A percentile compares a stretch with the other conserved stretches of the same genome.
Evolutionary conservation across 2,888 invertebrate species (phyloP).

Genomic region (Zaprionus bogoriensis): DNA sequence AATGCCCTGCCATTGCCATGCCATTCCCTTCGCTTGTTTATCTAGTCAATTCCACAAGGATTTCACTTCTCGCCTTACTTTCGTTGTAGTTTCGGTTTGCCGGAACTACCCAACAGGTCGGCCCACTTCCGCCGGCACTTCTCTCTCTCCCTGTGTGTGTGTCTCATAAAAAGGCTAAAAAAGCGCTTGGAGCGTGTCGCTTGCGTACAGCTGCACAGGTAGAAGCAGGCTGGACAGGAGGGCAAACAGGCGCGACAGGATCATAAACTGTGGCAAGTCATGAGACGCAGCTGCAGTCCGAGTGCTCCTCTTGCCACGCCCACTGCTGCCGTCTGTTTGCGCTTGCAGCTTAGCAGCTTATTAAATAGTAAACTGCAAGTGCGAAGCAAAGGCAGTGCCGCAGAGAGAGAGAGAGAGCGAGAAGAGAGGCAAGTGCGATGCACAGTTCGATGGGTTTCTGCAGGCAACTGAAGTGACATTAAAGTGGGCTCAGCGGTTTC

Average conservation of each 20-base stretch:
- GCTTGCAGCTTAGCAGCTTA: slow-evolving; percentile 48
- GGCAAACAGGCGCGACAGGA: slow-evolving; percentile 12
- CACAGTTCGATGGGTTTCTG: slow-evolving; percentile 33
- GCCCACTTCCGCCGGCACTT: background rate
- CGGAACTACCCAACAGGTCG: too few species aligned
- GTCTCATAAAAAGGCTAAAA: background rate
- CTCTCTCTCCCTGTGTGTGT: background rate
- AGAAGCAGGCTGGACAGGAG: background rate
- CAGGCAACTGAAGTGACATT: slow-evolving; percentile 30
- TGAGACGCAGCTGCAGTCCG: slow-evolving; percentile 12
- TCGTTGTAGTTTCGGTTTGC: background rate
- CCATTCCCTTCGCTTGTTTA: background rate
- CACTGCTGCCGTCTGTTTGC: slow-evolving; percentile 5
- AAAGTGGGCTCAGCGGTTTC: slow-evolving; percentile 21
- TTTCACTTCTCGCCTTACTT: background rate
- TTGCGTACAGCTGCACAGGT: background rate
- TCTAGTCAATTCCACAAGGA: background rate
- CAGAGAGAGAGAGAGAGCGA: background rate
- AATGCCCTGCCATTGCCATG: background rate
- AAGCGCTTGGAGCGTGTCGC: too few species aligned
- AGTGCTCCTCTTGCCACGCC: background rate
- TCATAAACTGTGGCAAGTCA: slow-evolving; percentile 45
- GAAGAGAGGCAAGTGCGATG: slow-evolving; percentile 4
- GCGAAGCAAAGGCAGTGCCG: background rate
- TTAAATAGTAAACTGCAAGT: slow-evolving; percentile 28